Base-by-base conservation (phyloP, 2,797 vertebrate species). In the Catostomus latipinnis region DNA sequence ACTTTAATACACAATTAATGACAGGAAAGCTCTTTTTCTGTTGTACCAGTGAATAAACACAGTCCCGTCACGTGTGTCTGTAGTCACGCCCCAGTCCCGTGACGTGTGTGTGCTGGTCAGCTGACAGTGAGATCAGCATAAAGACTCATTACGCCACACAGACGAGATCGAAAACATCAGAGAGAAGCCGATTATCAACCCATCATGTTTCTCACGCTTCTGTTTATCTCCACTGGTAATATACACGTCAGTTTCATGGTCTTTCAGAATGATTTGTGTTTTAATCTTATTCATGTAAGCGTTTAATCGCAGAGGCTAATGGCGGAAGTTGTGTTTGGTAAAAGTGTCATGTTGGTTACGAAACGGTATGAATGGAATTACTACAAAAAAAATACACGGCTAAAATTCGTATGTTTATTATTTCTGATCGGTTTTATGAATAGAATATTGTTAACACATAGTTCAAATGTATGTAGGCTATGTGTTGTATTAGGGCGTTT, bases 141-240 rank as follows among this genome's bases (percentile, higher is more conserved):
- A 79, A 34, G 60, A 13, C 16, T 66, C 13, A 10, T 66, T 60
- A 72, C 77, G 43, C n/a, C 1, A 6, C 0, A 1, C 8, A 9
- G 18, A 14, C 11, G 0, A 10, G 6, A 80, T 0, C 6, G 16
- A 50, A 18, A 1, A 52, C 34, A 34, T 2, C 34, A 3, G 4
- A 34, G 34, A 34, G 34, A 34, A 34, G 34, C 34, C 7, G 0
- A 84, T 81, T 68, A 81, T 81, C 80, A 63, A 88, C 86, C 90
- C 90, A 92, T 86, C 89, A 86, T 95, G 73, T 58, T 93, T 43
- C 80, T 95, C n/a, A 84, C 90, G 5, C 89, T 95, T 1, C 90
- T 95, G 5, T 90, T 94, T 53, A 84, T 93, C 3, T 86, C 92
- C 9, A 83, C 94, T 78, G 94, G 94, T 95, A 94, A 89, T 1